Evolutionary conservation across 2,888 invertebrate species (phyloP).

Genomic region (Mythimna pallens): DNA sequence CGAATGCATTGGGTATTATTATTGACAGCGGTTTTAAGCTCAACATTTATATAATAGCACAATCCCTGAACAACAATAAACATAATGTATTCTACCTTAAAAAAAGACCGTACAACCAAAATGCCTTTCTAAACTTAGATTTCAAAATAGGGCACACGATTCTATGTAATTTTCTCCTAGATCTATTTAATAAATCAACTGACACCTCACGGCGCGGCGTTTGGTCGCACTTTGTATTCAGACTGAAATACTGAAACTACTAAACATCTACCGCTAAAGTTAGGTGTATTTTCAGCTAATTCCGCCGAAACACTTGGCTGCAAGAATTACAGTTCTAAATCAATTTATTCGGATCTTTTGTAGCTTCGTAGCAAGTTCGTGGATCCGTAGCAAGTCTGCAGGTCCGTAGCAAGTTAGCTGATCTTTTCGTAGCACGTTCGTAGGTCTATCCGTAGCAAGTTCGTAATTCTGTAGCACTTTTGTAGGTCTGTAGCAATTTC

Average conservation of each 20-base stretch:
- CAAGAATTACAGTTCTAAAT: conserved; percentile 38
- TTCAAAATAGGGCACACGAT: neutral
- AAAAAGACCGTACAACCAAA: neutral
- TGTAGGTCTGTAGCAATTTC: neutral
- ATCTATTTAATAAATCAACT: neutral
- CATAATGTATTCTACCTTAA: no score
- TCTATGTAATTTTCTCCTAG: conserved; percentile 4
- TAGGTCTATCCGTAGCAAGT: neutral
- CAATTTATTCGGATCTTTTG: conserved; percentile 35
- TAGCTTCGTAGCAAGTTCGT: conserved; percentile 18
- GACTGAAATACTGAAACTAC: conserved; percentile 34
- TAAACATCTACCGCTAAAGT: conserved; percentile 25
- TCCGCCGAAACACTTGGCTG: conserved; percentile 28
- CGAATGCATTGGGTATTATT: neutral
- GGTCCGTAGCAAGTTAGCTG: conserved; percentile 5
- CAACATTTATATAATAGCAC: neutral
- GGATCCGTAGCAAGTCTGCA: conserved; percentile 9
- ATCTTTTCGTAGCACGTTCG: conserved; percentile 11
- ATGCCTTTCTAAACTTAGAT: neutral
- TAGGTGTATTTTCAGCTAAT: conserved; percentile 34
- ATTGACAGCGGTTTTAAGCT: neutral
- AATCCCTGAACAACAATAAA: neutral
- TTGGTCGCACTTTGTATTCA: conserved; percentile 43
- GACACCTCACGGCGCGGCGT: neutral
- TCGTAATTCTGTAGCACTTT: neutral